Evolutionary conservation across 2,113 vertebrate genomes (phyloP).

Genomic region (Emydocephalus ijimae): DNA sequence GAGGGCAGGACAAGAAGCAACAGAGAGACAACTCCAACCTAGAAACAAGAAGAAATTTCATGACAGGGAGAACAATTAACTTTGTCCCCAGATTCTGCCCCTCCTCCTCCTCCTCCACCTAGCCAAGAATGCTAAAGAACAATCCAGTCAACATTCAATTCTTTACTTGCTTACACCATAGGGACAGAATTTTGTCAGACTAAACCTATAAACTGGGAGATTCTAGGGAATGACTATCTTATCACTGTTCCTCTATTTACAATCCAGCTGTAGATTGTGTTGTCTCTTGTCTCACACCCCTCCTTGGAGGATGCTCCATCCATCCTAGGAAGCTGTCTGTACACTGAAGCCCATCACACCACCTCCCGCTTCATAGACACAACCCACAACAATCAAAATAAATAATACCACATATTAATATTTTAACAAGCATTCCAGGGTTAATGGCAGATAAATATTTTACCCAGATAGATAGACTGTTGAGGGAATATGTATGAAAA

Average conservation of each 20-base stretch:
- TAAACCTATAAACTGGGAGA: not conserved
- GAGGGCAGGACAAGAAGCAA: not conserved
- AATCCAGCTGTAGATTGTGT: not conserved
- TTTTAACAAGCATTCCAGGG: not conserved
- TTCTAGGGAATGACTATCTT: not conserved
- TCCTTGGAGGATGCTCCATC: not conserved
- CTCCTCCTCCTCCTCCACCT: not conserved
- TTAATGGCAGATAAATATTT: not conserved
- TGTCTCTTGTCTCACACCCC: not conserved
- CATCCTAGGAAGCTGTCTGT: not conserved
- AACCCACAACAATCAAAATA: not conserved
- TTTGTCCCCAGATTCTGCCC: not conserved
- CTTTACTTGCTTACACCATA: not conserved
- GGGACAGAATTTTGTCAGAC: not conserved
- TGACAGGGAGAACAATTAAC: not conserved
- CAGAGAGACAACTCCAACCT: not conserved
- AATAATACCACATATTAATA: not conserved
- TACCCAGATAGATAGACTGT: not conserved
- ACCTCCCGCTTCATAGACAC: not conserved
- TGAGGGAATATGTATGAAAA: not conserved
- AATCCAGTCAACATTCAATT: not conserved
- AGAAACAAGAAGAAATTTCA: not conserved
- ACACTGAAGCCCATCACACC: not conserved
- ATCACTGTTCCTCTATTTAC: not conserved
- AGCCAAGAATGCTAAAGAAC: not conserved